Evolutionary conservation across 2,797 vertebrate genomes (phyloP), one percentile per base, ranked within the genome.

Genomic region (Bradypodion ventrale): DNA sequence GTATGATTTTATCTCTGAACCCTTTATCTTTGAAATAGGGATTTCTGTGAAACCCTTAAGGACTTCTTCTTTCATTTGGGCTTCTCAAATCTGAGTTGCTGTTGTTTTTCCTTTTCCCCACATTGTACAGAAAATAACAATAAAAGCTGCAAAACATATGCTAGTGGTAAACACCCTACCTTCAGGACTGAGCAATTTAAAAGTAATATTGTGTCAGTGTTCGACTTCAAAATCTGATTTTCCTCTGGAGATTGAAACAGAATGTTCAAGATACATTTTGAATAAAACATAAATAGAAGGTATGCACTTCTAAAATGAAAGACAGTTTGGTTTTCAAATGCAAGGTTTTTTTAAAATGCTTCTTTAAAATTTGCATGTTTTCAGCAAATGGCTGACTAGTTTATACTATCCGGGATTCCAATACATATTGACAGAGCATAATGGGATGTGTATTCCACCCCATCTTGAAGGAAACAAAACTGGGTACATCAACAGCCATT

Each of bases 221-320:
- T 75, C 52, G 49, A 52, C 65, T 77, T 83, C 59, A 35, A 69
- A 69, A 77, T 60, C 60, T 77, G 49, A 69, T 83, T 83, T 70
- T 77, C 82, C 65, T 60, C 49, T 25, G 60, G 59, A 52, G 29
- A 35, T n/a, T 69, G 40, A 56, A 75, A 63, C 46, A 76, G n/a
- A 27, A 12, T n/a, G 32, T 59, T 60, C 37, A 10, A 59, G 60
- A 19, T 68, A 21, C 66, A 40, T 6, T 59, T 76, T 59, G 25
- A 56, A 77, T 66, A 19, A 56, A 19, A 12, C 35, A 1, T 56
- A n/a, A 1, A 27, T n/a, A 78, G 15, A 63, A 63, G 56, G 40
- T 21, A 15, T 40, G 25, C 35, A 40, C 4, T 40, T 37, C 29
- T 70, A 49, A 49, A 25, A 70, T 40, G 69, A 23, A 66, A 52